phyloP scores from a whole-genome alignment of 2,113 vertebrate genomes.

The Gobiocypris rarus region DNA sequence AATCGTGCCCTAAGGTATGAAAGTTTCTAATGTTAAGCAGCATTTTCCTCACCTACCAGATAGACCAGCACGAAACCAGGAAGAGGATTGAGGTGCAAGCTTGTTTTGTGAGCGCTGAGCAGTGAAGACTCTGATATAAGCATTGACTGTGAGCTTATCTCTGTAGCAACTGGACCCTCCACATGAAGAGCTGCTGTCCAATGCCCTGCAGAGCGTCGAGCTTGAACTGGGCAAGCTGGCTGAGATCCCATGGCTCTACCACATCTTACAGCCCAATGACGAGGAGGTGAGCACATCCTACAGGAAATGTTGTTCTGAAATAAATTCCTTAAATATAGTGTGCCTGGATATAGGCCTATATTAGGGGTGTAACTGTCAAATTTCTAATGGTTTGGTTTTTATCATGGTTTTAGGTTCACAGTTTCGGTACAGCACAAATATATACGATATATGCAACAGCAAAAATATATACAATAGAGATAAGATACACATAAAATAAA shows the following conservation, averaged over 20 bases:
- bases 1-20: neutral
- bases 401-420: too few species aligned
- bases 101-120: neutral
- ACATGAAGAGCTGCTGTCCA: conserved; percentile 89
- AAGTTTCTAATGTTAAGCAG: neutral
- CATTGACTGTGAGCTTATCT: neutral
- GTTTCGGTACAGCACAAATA: too few species aligned
- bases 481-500: too few species aligned
- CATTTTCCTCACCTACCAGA: neutral
- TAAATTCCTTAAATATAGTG: neutral
- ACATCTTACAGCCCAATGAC: conserved; percentile 91
- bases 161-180: conserved; percentile 89
- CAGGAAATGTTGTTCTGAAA: neutral
- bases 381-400: too few species aligned
- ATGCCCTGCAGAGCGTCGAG: conserved; percentile 88
- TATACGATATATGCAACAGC: too few species aligned
- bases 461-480: too few species aligned
- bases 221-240: conserved; percentile 87
- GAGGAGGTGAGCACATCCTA: conserved; percentile 83
- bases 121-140: neutral
- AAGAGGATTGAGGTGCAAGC: neutral
- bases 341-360: too few species aligned
- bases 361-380: too few species aligned
- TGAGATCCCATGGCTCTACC: conserved; percentile 94
- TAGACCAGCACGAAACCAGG: neutral